A percentile compares a stretch with the other conserved stretches of the same genome.
These are phyloP conservation scores for Conger conger DNA, from an alignment of 2,113 vertebrate genomes.

Conservation along the genomic window DNA sequence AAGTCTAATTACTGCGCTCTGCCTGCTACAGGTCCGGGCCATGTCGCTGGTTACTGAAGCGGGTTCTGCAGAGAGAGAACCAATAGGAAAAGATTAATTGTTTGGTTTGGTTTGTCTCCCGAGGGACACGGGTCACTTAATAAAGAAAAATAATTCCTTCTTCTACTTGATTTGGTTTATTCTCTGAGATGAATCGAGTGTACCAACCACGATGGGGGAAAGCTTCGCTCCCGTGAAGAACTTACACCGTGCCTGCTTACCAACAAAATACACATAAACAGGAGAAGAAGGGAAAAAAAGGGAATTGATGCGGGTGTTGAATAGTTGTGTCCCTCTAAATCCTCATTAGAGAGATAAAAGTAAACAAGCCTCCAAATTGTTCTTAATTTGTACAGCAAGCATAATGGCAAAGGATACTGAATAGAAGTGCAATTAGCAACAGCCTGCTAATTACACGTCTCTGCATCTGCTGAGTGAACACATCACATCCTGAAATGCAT, in stretches of 20 bases:
- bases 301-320: conserved; percentile 74
- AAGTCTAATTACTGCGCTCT: conserved; percentile 85
- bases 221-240: conserved; percentile 71
- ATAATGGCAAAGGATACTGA: conserved; percentile 55
- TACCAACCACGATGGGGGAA: conserved; percentile 53
- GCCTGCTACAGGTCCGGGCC: conserved; percentile 80
- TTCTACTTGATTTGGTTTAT: conserved; percentile 81
- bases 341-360: conserved; percentile 86
- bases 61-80: conserved; percentile 72
- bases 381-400: conserved; percentile 85
- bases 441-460: conserved; percentile 77
- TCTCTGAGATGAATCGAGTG: conserved; percentile 75
- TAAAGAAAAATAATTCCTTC: conserved; percentile 98
- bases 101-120: conserved; percentile 90
- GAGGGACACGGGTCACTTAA: conserved; percentile 89
- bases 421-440: conserved; percentile 75
- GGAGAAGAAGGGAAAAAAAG: conserved; percentile 57
- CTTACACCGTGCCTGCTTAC: conserved; percentile 44
- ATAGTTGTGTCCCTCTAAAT: conserved; percentile 77
- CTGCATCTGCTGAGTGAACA: conserved; percentile 84
- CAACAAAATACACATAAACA: conserved; percentile 60
- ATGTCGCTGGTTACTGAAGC: conserved; percentile 68
- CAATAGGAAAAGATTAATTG: conserved; percentile 97
- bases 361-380: conserved; percentile 81
- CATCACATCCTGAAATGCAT: conserved; percentile 75